A percentile compares a stretch with the other conserved stretches of the same genome.
Conservation (phyloP, 2,113 vertebrate species). For the Oncorhynchus keta region DNA sequence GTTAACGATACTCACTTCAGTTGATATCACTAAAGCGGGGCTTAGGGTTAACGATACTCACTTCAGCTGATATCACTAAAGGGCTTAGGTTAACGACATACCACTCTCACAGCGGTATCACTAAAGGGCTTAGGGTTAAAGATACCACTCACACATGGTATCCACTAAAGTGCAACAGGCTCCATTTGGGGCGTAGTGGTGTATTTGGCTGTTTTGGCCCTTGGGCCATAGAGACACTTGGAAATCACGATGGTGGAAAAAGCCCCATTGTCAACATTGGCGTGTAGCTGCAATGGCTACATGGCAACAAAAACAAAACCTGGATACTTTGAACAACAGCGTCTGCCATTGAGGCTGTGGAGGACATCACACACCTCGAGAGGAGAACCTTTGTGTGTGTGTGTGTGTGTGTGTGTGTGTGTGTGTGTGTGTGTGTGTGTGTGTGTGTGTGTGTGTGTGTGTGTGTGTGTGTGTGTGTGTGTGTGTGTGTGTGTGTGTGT, state of each 20-base stretch:
- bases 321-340: conserved; percentile 61
- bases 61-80: conserved; percentile 42
- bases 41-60: conserved; percentile 52
- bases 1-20: too few relatives aligned
- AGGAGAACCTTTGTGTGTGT: conserved; percentile 26
- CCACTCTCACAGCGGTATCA: too few relatives aligned
- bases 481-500: conserved; percentile 6
- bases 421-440: too few relatives aligned
- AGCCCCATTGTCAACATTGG: conserved; percentile 74
- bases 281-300: conserved; percentile 59
- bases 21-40: conserved; percentile 14
- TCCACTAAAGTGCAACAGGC: conserved; percentile 11
- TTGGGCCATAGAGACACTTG: conserved; percentile 57
- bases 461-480: neutral
- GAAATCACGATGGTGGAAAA: conserved; percentile 65
- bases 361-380: conserved; percentile 55
- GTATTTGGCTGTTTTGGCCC: conserved; percentile 53
- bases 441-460: too few relatives aligned
- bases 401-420: too few relatives aligned
- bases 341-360: conserved; percentile 46
- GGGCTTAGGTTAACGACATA: too few relatives aligned
- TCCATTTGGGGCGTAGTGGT: conserved; percentile 28
- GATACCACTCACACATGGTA: neutral
- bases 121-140: too few relatives aligned
- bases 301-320: conserved; percentile 56